Base-by-base conservation (phyloP, 2,113 vertebrate genomes). In the Periophthalmus modestus region DNA sequence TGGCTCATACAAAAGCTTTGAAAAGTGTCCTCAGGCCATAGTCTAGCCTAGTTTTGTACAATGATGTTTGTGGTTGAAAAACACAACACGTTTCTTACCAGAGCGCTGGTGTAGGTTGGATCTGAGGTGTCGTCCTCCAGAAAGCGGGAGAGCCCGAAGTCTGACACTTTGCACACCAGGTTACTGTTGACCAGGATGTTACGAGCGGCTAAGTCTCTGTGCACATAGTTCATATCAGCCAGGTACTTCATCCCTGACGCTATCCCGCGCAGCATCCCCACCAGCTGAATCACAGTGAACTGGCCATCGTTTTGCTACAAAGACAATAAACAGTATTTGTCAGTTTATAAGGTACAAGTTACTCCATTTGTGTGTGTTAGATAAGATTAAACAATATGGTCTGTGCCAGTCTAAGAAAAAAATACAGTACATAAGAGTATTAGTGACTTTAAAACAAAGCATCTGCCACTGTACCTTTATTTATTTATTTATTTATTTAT, bases 111-210 rank as follows among this genome's bases (percentile, higher is more conserved):
- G 89, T 99, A 99, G 48, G 97, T 98, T 65, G 98, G 98, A 77
- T 99, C 98, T 0, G 98, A 98, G 0, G 97, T 98, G 66, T 99
- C 97, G 0, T 98, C 97, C 89, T 99, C 98, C 85, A 99, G 93
- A 82, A 99, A 99, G 66, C 98, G 96, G 0, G 98, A 99, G 50
- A 99, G 95, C 19, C 97, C 98, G 0, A 99, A 99, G 90, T 99
- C 98, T 0, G 98, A 99, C 72, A 99, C 98, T 69, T 99, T 99
- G 93, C 98, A 98, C 81, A 99, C 98, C 57, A 99, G 93, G 93
- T 99, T 99, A 91, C 97, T 99, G 94, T 99, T 99, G 87, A 99
- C 97, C 14, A 99, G 93, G 91, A 98, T 99, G 93, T 99, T 99
- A 12, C 98, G 93, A 33, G 98, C 98, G 0, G 98, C 98, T 71